These are phyloP conservation scores for Pao palembangensis DNA, from an alignment of 2,113 vertebrate genomes.

Conservation along the genomic window DNA sequence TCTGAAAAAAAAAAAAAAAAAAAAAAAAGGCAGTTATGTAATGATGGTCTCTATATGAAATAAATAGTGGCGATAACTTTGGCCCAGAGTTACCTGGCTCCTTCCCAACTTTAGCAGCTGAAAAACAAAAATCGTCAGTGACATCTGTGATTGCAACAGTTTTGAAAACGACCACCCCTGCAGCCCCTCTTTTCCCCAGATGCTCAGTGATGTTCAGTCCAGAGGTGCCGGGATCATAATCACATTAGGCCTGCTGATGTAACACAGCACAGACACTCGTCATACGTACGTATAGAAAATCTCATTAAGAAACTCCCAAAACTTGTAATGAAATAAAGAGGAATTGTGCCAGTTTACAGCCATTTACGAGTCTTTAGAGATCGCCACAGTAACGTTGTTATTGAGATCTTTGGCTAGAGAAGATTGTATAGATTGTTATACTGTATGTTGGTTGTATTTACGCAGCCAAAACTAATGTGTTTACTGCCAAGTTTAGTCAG, in stretches of 20 bases:
- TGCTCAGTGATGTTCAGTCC: conserved; percentile 46
- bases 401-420: too few relatives aligned
- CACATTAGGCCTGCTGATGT: conserved; percentile 27
- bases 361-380: too few relatives aligned
- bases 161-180: conserved; percentile 40
- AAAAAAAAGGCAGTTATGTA: conserved; percentile 1
- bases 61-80: conserved; percentile 68
- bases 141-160: conserved; percentile 33
- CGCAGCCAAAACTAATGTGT: too few relatives aligned
- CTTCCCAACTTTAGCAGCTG: conserved; percentile 51
- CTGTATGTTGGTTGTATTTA: too few relatives aligned
- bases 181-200: conserved; percentile 41
- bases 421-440: too few relatives aligned
- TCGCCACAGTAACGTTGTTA: too few relatives aligned
- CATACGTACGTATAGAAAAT: not conserved
- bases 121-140: conserved; percentile 50
- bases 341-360: too few relatives aligned
- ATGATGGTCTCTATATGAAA: conserved; percentile 25
- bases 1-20: not conserved
- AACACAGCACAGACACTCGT: conserved; percentile 13
- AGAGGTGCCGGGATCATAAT: conserved; percentile 1
- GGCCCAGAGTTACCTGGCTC: conserved; percentile 31
- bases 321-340: too few relatives aligned
- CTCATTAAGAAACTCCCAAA: not conserved
- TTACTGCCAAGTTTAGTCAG: too few relatives aligned